Base-by-base conservation (phyloP, 2,797 vertebrate species). In the Pygocentrus nattereri region DNA sequence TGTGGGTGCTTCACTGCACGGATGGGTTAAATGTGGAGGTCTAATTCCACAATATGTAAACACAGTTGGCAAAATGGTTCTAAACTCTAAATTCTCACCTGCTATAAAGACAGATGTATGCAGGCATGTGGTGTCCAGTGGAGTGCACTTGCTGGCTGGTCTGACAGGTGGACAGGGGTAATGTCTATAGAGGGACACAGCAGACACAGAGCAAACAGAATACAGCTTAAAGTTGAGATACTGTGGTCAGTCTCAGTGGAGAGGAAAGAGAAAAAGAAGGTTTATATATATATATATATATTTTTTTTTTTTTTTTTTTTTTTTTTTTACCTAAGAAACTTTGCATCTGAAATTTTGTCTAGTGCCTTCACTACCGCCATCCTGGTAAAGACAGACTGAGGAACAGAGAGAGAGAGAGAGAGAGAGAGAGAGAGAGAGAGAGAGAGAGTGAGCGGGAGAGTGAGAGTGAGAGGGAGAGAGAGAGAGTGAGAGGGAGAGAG, bases 321-420 rank as follows among this genome's bases (percentile, higher is more conserved):
- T 13, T 44, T 10, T 4, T 15, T 87, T 95, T 89, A 98, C 98
- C 91, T 93, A 58, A 91, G 88, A 90, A 99, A 99, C 79, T 93
- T 95, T 49, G 92, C 87, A 41, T 99, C 97, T 16, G 94, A 90
- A 82, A 99, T 98, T 91, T 97, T 97, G 79, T 96, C 97, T 91
- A 99, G 92, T 50, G 98, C 97, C 94, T 99, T 99, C 85, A 97
- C 90, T 91, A 99, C 98, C 0, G 97, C 98, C 97, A 98, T 98
- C 94, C 98, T 95, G 81, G 98, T 99, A 91, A 98, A 99, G 85
- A 99, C 93, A 27, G 97, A 98, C 98, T 99, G 92, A 67, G 89
- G 25, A 82, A 77, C 38, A 38, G 70, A 82, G 78, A 93, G 58
- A 80, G 54, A 80, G n/a, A 72, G 5, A 10, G 25, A 25, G 12